Evolutionary conservation across 2,797 vertebrate species (phyloP), one percentile per base, ranked within the genome.

Genomic region (Spatula clypeata): DNA sequence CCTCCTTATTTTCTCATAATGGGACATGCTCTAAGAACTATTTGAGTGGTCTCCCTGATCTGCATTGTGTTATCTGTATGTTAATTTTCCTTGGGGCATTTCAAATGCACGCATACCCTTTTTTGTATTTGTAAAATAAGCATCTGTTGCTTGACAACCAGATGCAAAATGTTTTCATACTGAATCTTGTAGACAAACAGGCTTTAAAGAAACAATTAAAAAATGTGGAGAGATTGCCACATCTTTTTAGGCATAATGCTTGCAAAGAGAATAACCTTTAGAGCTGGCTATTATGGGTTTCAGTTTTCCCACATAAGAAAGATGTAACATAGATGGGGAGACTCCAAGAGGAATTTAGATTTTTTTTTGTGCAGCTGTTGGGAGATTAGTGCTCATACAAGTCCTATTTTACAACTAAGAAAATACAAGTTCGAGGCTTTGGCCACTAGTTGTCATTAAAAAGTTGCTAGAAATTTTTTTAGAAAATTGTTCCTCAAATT

Each of bases 101-200:
- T 97, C 90, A 94, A 64, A 80, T 38, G 86, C 84, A 53, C 31
- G 73, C 75, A 42, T 36, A 69, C 44, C 24, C 60, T 40, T 53
- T 66, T 82, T 64, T 70, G 49, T 93, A 15, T 92, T 92, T 67
- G 27, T 87, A 74, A 90, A 89, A 82, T 34, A 44, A 81, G 70
- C 60, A 53, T 93, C 83, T 97, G 89, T 91, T 95, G 73, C 89
- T 86, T 85, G 75, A 93, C 90, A 96, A 71, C 61, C 82, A 96
- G 54, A 70, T 79, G 65, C 75, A 84, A 73, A 83, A 93, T 94
- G 69, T 96, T 97, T 93, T 95, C 53, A 49, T 86, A 34, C 80
- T 86, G 74, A 82, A 71, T 85, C 60, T 86, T 79, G 34, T 64
- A 89, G 62, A 80, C 47, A 89, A 96, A 90, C 44, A 81, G 58